phyloP scores from a whole-genome alignment of 2,888 invertebrate species.

The Apodemia mormo region DNA sequence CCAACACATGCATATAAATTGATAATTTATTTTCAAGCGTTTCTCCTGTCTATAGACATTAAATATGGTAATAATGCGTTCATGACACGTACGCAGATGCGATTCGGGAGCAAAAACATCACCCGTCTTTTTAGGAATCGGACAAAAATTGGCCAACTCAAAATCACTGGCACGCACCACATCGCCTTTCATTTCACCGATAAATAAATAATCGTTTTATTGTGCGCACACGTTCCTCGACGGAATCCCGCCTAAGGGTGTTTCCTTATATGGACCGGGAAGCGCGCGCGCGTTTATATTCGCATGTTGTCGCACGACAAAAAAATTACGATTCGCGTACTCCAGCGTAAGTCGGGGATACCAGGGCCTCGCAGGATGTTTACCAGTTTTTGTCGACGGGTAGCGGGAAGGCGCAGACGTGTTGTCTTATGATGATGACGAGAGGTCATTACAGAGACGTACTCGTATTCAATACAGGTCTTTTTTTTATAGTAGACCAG shows the following conservation, averaged over 20 bases:
- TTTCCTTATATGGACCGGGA: slow-evolving; percentile 67
- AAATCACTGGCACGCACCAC: slow-evolving; percentile 40
- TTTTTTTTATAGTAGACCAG: too few species aligned
- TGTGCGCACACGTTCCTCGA: slow-evolving; percentile 63
- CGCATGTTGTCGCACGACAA: slow-evolving; percentile 58
- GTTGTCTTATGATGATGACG: slow-evolving; percentile 15
- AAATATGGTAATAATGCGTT: too few species aligned
- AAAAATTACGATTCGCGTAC: slow-evolving; percentile 75
- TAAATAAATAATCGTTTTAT: slow-evolving; percentile 75
- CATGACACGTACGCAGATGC: too few species aligned
- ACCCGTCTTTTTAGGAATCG: not conserved
- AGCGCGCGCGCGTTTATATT: slow-evolving; percentile 54
- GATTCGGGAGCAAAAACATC: not conserved
- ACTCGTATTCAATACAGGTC: not conserved
- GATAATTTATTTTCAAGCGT: too few species aligned
- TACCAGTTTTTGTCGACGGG: slow-evolving; percentile 27
- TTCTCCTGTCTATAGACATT: too few species aligned
- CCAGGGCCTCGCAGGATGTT: slow-evolving; percentile 25
- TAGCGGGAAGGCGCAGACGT: slow-evolving; percentile 18
- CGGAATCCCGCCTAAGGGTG: slow-evolving; percentile 72
- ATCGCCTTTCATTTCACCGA: slow-evolving; percentile 49
- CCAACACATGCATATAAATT: too few species aligned
- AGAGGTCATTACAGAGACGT: slow-evolving; percentile 8
- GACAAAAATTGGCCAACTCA: slow-evolving; percentile 17
- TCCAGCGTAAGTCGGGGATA: slow-evolving; percentile 52